Evolutionary conservation across 2,797 vertebrate genomes (phyloP).

Genomic region (Sitta carolinensis): DNA sequence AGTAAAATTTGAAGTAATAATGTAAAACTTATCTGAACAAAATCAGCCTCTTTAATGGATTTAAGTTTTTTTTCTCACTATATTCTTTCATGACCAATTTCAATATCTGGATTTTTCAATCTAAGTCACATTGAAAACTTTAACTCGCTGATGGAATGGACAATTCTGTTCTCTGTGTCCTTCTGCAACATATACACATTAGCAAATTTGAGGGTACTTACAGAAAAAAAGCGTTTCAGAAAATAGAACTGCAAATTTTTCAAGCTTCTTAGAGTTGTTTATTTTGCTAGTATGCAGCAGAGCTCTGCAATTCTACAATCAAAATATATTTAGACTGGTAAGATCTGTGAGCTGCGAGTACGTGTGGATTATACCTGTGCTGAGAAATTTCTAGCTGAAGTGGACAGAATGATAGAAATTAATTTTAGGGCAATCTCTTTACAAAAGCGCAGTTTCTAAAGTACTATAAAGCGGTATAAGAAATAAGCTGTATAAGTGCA

Average conservation of each 20-base stretch:
- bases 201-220: neutral
- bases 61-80: neutral
- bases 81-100: neutral
- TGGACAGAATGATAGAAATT: constrained; percentile 15
- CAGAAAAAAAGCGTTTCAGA: neutral
- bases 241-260: neutral
- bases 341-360: neutral
- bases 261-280: neutral
- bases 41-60: neutral
- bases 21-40: neutral
- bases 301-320: neutral
- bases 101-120: neutral
- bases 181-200: neutral
- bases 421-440: neutral
- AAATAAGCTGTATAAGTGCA: neutral
- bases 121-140: neutral
- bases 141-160: neutral
- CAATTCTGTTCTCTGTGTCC: accelerated
- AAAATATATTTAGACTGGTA: neutral
- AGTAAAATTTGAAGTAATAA: neutral
- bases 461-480: neutral
- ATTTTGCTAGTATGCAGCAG: neutral
- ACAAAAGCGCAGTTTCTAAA: neutral
- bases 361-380: neutral
- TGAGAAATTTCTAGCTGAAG: constrained; percentile 23